Percentiles rank a stretch among this genome's conserved stretches.
phyloP scores from a whole-genome alignment of 2,888 invertebrate genomes.

The Notocelia uddmanniana region DNA sequence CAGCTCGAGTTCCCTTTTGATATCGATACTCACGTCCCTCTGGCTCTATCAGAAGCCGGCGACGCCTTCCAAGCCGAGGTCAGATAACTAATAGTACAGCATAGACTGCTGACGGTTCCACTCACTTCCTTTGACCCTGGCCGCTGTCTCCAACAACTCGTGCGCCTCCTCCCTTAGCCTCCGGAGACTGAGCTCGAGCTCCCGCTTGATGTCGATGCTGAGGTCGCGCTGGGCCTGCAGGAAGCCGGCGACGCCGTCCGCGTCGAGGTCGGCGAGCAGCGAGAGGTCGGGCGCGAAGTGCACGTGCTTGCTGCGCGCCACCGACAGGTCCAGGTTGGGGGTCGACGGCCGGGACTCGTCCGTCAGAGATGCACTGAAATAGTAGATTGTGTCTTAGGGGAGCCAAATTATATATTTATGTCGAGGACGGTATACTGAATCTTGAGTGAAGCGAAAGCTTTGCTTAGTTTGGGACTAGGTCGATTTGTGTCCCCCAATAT shows the following conservation, averaged over 20 bases:
- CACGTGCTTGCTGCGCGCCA: conserved; percentile 82
- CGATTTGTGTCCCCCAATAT: no score
- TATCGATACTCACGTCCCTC: no score
- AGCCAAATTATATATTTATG: no score
- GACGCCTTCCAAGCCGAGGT: no score
- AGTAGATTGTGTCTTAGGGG: no score
- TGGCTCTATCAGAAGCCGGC: no score
- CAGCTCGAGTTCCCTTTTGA: no score
- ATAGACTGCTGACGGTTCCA: conserved; percentile 26
- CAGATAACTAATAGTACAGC: no score
- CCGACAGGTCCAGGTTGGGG: conserved; percentile 55
- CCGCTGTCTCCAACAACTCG: conserved; percentile 87
- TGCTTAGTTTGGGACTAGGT: no score
- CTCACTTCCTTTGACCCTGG: conserved; percentile 65
- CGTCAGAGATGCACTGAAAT: conserved; percentile 22
- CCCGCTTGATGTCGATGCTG: conserved; percentile 86
- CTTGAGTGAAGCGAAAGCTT: no score
- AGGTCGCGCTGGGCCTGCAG: conserved; percentile 82
- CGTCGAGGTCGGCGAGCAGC: conserved; percentile 87
- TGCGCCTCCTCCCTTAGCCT: conserved; percentile 86
- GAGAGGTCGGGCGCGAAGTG: conserved; percentile 90
- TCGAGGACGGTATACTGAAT: no score
- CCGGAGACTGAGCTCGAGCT: conserved; percentile 59
- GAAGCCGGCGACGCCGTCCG: conserved; percentile 84
- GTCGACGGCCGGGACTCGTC: conserved; percentile 62